A percentile compares a stretch with the other conserved stretches of the same genome.
These are phyloP conservation scores for Eupithecia tripunctaria DNA, from an alignment of 2,888 invertebrate species.

Conservation along the genomic window DNA sequence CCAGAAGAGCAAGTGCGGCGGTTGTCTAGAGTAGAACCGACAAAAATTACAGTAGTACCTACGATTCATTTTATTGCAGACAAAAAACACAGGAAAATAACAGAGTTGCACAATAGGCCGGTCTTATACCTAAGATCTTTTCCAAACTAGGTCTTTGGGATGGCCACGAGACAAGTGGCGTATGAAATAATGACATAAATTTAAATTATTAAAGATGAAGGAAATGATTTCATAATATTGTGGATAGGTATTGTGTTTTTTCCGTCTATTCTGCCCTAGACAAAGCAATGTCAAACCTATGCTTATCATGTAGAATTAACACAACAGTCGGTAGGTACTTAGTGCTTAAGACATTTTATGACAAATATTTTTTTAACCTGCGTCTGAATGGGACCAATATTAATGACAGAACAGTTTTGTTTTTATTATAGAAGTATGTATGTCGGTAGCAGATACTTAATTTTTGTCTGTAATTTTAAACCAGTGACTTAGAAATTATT, in stretches of 20 bases:
- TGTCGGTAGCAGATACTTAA: background rate
- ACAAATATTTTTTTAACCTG: background rate
- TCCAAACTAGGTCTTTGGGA: no score
- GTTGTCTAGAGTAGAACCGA: background rate
- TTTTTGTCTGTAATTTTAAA: background rate
- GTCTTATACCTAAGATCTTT: no score
- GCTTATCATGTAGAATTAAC: background rate
- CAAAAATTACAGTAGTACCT: background rate
- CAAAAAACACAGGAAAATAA: no score
- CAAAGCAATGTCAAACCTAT: background rate
- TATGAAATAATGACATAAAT: no score
- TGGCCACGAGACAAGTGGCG: no score
- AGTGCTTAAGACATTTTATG: background rate
- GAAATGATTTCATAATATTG: background rate
- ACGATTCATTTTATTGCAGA: no score
- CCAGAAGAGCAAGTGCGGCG: background rate
- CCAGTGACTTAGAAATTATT: background rate
- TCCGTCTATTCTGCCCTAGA: background rate
- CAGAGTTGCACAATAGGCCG: no score
- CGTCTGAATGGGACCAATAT: background rate
- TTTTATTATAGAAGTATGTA: background rate
- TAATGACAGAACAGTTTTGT: background rate
- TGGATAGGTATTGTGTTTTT: background rate
- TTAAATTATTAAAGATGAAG: background rate
- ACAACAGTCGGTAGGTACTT: no score